Base-by-base conservation (phyloP, 2,113 vertebrate species). In the Aleadryas rufinucha region DNA sequence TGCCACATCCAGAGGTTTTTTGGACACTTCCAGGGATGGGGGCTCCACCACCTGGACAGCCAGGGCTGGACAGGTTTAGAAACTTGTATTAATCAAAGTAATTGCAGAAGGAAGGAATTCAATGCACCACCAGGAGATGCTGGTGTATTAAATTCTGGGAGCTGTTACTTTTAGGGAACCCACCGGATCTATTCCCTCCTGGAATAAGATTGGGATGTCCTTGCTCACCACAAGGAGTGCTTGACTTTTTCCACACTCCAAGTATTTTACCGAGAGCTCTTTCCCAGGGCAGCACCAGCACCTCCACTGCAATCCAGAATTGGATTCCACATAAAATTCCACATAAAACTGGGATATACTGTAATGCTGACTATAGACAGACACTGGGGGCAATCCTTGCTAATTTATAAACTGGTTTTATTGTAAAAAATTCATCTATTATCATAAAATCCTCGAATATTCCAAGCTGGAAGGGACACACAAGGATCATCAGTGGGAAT, bases 361-460 rank as follows among this genome's bases (percentile, higher is more conserved):
- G 24, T 14, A 9, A 42, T 10, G 20, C 13, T 41, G 39, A 11
- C 13, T 9, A 3, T 0, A 30, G 47, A 16, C 2, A 47, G 52
- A 15, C 47, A 49, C n/a, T 12, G 45, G 24, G 6, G 39, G n/a
- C 6, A 44, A 53, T 31, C 11, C 24, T 44, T 28, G 30, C 27
- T 63, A 8, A 4, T 37, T 52, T 66, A 26, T 27, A n/a, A 81
- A 75, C 19, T 20, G 42, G 13, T 53, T 74, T 81, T 35, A 64
- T 24, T 69, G 30, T 11, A 1, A 71, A 53, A 47, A 63, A 24
- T 17, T 7, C 37, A 57, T 33, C 21, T 39, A 14, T 61, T 37
- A 44, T 3, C 8, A 61, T 12, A 30, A 63, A 61, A 54, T 39
- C 23, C 21, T 13, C 2, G 13, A 47, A n/a, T 41, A 79, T 47